A percentile compares a stretch with the other conserved stretches of the same genome.
phyloP scores from a whole-genome alignment of 2,113 vertebrate genomes.

The Syngnathus floridae region DNA sequence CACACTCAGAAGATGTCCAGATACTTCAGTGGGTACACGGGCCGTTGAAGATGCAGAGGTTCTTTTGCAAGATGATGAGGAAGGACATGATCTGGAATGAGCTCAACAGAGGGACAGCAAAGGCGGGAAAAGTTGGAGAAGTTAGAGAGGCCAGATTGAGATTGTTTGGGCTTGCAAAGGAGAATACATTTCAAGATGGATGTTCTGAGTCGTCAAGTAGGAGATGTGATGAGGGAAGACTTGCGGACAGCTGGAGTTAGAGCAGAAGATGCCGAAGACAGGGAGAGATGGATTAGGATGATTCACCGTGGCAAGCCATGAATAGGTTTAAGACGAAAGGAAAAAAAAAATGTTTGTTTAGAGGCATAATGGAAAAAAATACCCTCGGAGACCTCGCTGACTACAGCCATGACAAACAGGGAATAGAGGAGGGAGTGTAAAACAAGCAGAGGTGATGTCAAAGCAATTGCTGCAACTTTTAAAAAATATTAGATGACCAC shows the following conservation, averaged over 20 bases:
- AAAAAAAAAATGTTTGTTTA: background rate
- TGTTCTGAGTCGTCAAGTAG: background rate
- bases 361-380: background rate
- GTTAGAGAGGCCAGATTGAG: no score
- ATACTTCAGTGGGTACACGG: background rate
- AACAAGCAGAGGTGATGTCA: background rate
- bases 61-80: no score
- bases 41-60: no score
- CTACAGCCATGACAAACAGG: background rate
- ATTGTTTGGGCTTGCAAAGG: no score
- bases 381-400: background rate
- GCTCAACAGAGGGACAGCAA: background rate
- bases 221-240: background rate
- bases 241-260: background rate
- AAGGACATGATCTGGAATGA: background rate
- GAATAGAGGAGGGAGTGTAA: background rate
- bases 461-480: background rate
- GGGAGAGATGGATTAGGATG: background rate
- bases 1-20: background rate
- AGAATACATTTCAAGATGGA: no score
- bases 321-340: background rate
- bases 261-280: background rate
- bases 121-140: no score
- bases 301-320: background rate
- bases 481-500: background rate